Base-by-base conservation (phyloP, 1,140 invertebrate species). In the Aphis gossypii region DNA sequence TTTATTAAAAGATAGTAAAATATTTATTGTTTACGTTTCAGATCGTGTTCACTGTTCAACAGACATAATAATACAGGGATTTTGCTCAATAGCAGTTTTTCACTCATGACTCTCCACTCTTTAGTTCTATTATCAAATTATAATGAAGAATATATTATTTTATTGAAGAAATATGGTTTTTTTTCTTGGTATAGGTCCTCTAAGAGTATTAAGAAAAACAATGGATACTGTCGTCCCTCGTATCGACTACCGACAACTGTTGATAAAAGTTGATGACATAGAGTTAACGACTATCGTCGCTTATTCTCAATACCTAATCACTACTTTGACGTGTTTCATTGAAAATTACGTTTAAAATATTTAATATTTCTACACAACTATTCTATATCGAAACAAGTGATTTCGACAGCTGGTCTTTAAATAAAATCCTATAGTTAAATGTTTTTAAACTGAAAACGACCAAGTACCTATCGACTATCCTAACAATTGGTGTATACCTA, bases 21-120 rank as follows among this genome's bases (percentile, higher is more conserved):
- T 89, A 89, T 89, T 89, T 89, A 89, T 56, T 56, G 87, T 89
- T 89, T 89, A 89, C 87, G 87, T 89, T 89, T 89, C 87, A 56
- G 87, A 54, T 89, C 87, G 87, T 89, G 51, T 54, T 54, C 87
- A 23, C 48, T 44, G 21, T 38, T 87, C 44, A 48, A 18, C 11
- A 86, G 23, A 86, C 84, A 87, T 14, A 87, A 87, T 87, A 87
- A 89, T 89, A 56, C 35, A 25, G 87, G 48, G 51, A 38, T 89
- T 89, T 54, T 56, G 87, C 87, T 89, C 87, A 30, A 89, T 20
- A 89, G 87, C 87, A 56, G 35, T 88, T 88, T 83, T 88, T 88
- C 87, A 86, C 14, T 86, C 46, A 46, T 25, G 14, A 86, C 38
- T 86, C 30, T 30, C 60, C 14, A 76, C 60, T 86, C 11, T 46